Base-by-base conservation (phyloP, 2,113 vertebrate genomes). In the Bujurquina vittata region DNA sequence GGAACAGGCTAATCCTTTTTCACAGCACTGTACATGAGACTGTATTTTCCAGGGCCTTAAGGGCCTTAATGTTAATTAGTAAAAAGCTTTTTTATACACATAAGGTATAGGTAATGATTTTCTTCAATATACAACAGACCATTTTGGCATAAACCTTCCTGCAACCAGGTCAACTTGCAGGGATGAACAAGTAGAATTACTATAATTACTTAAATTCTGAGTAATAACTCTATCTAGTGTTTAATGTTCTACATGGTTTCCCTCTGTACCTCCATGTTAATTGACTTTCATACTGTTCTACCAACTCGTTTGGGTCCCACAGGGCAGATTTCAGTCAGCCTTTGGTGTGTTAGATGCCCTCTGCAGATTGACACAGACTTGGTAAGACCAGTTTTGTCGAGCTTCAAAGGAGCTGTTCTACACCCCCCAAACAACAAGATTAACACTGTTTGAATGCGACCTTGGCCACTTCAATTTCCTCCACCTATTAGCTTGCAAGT, bases 331-430 rank as follows among this genome's bases (percentile, higher is more conserved):
- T 35, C 75, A 43, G 49, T 79, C 81, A 80, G 84, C 81, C 75
- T 33, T 72, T 23, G 20, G 78, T 78, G 40, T 63, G 77, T 84
- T 80, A 80, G 74, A 15, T 83, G 65, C 76, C 77, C 82, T 92
- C 84, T 75, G 88, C 85, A 88, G 89, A 93, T 87, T 93, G 92
- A 95, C 92, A 93, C 85, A 91, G 89, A 93, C 74, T 82, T 89
- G 88, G 86, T 84, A 87, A 77, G 92, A 94, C 91, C 78, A 55
- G 88, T 85, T 88, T 79, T 87, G 85, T 81, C 80, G 37, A 76
- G 89, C 93, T 95, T 96, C 94, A 94, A 95, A 95, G 92, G 88
- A 91, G 75, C 77, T 81, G 83, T 17, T 72, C 79, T 33, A 9
- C 85, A 61, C 77, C 82, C 80, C 78, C 86, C 33, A 56, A 59